These are phyloP conservation scores for Cataglyphis altisquamis DNA, from an alignment of 2,888 invertebrate species.

Conservation along the genomic window DNA sequence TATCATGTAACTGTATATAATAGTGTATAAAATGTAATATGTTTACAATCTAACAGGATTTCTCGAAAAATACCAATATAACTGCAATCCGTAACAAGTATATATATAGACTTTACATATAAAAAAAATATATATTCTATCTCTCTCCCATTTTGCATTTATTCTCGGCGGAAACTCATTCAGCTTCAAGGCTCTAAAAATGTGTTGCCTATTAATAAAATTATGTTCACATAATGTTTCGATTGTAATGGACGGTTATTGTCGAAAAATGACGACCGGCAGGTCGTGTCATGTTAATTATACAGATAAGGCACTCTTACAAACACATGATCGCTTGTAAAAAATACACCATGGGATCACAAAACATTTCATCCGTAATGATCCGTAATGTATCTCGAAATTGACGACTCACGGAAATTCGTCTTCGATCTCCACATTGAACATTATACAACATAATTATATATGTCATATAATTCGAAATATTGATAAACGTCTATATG, in stretches of 20 bases:
- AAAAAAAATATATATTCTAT: constrained; percentile 80
- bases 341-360: constrained; percentile 68
- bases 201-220: constrained; percentile 78
- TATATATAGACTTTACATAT: constrained; percentile 83
- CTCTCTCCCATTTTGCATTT: constrained; percentile 72
- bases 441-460: constrained; percentile 37
- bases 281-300: constrained; percentile 75
- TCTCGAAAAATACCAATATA: constrained; percentile 79
- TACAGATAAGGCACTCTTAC: constrained; percentile 77
- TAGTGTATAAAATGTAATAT: constrained; percentile 80
- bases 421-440: constrained; percentile 54
- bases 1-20: constrained; percentile 76
- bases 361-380: constrained; percentile 51
- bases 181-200: constrained; percentile 74
- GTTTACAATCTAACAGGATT: constrained; percentile 81
- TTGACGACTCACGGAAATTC: constrained; percentile 61
- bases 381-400: constrained; percentile 60
- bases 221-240: constrained; percentile 80
- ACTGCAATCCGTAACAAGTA: constrained; percentile 82
- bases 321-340: constrained; percentile 70
- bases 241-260: constrained; percentile 84
- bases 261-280: constrained; percentile 77
- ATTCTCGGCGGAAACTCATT: constrained; percentile 70
- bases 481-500: constrained; percentile 60
- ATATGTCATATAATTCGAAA: constrained; percentile 24